Evolutionary conservation across 2,797 vertebrate genomes (phyloP), one percentile per base, ranked within the genome.

Genomic region (Staurois parvus): DNA sequence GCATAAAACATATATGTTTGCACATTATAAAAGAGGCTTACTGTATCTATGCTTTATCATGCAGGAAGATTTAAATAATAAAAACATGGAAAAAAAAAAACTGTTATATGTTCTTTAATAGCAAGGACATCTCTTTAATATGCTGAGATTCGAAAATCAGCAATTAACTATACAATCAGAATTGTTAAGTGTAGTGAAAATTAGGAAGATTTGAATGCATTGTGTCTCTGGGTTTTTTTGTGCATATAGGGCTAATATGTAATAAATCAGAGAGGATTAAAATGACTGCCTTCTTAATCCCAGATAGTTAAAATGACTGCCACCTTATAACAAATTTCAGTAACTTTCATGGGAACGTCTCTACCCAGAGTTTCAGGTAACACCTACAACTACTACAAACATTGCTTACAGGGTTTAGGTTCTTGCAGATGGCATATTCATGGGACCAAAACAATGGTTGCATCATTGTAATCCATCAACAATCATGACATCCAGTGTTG

Each of bases 11-110:
- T 88, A 68, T 89, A 87, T 89, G 89, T 81, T 92, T 90, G 88
- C 79, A 88, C 87, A 90, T 90, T 87, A 77, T 29, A 87, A 84
- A 91, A 89, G 86, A 83, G 88, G 83, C 91, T 93, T 94, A 87
- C 88, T 90, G 93, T 93, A 87, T 89, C 89, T 88, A 17, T 79
- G 84, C 87, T 81, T 76, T 86, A 13, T 85, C 79, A 32, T 68
- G 68, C 21, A 34, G 79, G 79, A 79, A 88, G 83, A 82, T 89
- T 89, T 88, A 88, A 2, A 30, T 85, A 85, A 81, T 87, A 89
- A 90, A 88, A 85, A 73, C 0, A 85, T 42, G 56, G 45, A 84
- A 86, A 86, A 15, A 26, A 68, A 77, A 26, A 70, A 74, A 0
- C 68, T 67, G 42, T 67, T 85, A 76, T 64, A 15, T 76, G 11